phyloP scores from a whole-genome alignment of 1,140 invertebrate genomes.

The Cepaea nemoralis region DNA sequence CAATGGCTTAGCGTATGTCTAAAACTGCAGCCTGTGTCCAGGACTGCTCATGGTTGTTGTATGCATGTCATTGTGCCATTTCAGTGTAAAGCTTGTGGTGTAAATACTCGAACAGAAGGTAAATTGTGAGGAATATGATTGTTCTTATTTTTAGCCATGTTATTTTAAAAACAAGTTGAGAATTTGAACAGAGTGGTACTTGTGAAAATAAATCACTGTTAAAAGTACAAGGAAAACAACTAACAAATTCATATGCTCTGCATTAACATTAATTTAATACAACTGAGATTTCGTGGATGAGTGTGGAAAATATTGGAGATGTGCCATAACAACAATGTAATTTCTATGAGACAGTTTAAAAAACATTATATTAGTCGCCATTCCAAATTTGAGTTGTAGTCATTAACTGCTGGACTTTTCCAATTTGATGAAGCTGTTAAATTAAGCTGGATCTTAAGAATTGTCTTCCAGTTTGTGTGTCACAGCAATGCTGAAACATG shows the following conservation, averaged over 20 bases:
- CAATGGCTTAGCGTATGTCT: slow-evolving; percentile 15
- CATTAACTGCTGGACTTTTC: no score
- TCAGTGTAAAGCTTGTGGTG: not conserved
- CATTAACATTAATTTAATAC: no score
- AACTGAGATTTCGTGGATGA: no score
- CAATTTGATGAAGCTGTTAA: no score
- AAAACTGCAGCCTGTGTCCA: not conserved
- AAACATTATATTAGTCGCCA: no score
- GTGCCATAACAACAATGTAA: no score
- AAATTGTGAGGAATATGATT: not conserved
- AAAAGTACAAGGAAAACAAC: not conserved
- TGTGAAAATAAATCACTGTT: not conserved
- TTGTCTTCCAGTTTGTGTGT: no score
- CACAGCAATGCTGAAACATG: no score
- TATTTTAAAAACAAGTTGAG: not conserved
- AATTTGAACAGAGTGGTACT: not conserved
- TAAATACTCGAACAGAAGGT: not conserved
- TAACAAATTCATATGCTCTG: not conserved
- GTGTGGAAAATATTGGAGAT: no score
- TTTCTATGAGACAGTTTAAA: no score
- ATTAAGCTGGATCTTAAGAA: no score
- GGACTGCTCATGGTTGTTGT: not conserved
- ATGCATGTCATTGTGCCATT: not conserved
- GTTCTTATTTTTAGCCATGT: not conserved
- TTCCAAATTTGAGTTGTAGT: no score